Evolutionary conservation across 2,797 vertebrate species (phyloP).

Genomic region (Craterocephalus amniculus): DNA sequence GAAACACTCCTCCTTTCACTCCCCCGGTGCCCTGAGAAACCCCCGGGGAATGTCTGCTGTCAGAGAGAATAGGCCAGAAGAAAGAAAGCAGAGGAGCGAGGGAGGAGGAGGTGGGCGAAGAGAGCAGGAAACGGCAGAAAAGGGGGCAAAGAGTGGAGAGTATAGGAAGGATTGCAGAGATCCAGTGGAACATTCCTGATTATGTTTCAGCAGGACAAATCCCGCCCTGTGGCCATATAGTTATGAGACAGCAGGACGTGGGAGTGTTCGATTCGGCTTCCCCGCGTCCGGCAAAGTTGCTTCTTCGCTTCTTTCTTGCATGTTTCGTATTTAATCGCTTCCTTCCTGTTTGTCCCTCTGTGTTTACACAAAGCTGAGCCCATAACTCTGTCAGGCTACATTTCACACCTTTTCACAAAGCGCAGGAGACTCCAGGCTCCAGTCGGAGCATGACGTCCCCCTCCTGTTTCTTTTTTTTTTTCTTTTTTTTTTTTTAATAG

Average conservation of each 20-base stretch:
- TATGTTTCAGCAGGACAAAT: constrained; percentile 75
- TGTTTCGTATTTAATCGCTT: constrained; percentile 65
- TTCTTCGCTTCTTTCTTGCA: constrained; percentile 23
- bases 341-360: constrained; percentile 57
- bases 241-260: constrained; percentile 62
- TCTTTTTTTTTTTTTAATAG: constrained; percentile 14
- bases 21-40: constrained; percentile 67
- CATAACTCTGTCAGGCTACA: constrained; percentile 39
- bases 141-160: constrained; percentile 45
- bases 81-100: constrained; percentile 53
- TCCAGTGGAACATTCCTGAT: constrained; percentile 77
- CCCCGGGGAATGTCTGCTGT: constrained; percentile 73
- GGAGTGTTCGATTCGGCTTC: constrained; percentile 51
- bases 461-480: constrained; percentile 10
- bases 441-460: constrained; percentile 23
- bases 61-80: constrained; percentile 67
- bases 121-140: constrained; percentile 50
- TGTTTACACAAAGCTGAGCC: constrained; percentile 56
- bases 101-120: constrained; percentile 41
- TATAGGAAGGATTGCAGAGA: constrained; percentile 61
- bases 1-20: constrained; percentile 54
- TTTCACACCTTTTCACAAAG: constrained; percentile 61
- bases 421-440: constrained; percentile 30
- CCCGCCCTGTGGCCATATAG: constrained; percentile 66
- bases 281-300: constrained; percentile 33